Evolutionary conservation across 2,888 invertebrate genomes (phyloP), one percentile per base, ranked within the genome.

Genomic region (Plemyria rubiginata): DNA sequence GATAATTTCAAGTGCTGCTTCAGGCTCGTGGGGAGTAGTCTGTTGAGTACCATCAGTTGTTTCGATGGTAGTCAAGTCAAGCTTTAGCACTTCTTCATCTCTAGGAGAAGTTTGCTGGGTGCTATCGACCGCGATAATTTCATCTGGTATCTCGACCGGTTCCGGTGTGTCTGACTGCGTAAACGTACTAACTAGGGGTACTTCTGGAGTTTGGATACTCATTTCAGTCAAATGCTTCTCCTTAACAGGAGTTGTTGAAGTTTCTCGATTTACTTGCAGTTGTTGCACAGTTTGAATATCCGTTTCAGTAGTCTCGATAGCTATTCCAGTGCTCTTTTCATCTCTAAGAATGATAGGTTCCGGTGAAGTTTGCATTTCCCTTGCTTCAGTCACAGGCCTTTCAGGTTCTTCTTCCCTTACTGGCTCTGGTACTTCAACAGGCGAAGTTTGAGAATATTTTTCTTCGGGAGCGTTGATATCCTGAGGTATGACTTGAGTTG

Each of bases 291-390:
- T 92, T 75, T 91, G 90, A 67, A 90, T 88, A 62, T 88, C 79
- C 36, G 76, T 86, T 72, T 93, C 93, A 56, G 78, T 77, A 22
- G 90, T 92, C 70, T 90, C 83, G 28, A 90, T 75, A 29, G 76
- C 64, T 16, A 87, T 74, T 85, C 87, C 91, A 61, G 88, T 88
- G 65, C 85, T 81, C 70, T 91, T 90, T 68, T 92, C 90, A 67
- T 86, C 82, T 70, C 80, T 82, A 50, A 80, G 71, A 45, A 86
- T 61, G 66, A 77, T 68, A 16, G 82, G 86, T 53, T 85, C 66
- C 11, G 94, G 94, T n/a, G 94, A 94, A 9, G 94, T 94, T 81
- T 94, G 94, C 54, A 93, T 87, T 74, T 93, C 93, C 68, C 90
- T 88, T 40, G 90, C 82, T 68, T 91, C 89, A 32, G 90, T 93